These are phyloP conservation scores for Cyprinodon diabolis DNA, from an alignment of 2,797 vertebrate species.

Conservation along the genomic window DNA sequence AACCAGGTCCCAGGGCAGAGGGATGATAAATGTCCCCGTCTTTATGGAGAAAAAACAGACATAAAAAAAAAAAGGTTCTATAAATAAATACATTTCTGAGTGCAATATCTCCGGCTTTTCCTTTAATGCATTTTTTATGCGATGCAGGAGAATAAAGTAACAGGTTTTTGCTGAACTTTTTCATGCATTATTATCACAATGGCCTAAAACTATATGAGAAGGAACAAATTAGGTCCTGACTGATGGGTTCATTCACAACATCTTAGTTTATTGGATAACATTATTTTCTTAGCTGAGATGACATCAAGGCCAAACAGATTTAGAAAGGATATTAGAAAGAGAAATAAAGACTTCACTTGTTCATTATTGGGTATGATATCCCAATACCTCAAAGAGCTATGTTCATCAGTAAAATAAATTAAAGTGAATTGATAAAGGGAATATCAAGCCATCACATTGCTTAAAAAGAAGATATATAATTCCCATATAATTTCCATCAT, in stretches of 20 bases:
- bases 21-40: neutral
- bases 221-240: no score
- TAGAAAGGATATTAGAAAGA: neutral
- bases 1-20: neutral
- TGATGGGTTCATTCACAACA: neutral
- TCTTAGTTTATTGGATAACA: neutral
- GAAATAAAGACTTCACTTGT: neutral
- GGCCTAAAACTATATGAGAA: neutral
- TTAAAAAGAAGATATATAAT: neutral
- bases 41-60: neutral
- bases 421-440: neutral
- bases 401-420: neutral
- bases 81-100: neutral
- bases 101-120: neutral
- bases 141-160: neutral
- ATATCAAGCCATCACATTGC: neutral
- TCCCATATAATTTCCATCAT: neutral
- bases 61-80: neutral
- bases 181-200: neutral
- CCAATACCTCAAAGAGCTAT: neutral
- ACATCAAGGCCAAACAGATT: neutral
- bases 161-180: neutral
- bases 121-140: neutral
- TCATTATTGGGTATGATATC: neutral
- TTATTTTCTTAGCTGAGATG: neutral